Conservation (phyloP, 2,888 invertebrate species). For the Meiosimyza decipiens region DNA sequence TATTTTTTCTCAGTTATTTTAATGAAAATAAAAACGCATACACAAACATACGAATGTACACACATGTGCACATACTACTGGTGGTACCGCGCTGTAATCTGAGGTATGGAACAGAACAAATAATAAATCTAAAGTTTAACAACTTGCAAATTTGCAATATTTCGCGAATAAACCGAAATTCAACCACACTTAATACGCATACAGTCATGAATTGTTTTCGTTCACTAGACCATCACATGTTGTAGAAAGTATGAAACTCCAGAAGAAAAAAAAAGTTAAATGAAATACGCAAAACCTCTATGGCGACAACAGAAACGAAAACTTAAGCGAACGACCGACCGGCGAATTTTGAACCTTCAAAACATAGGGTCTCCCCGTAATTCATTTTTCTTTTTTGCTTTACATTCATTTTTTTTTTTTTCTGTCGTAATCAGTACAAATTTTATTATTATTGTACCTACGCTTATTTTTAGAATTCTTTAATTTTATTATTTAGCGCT, state of each 20-base stretch:
- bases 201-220: slow-evolving; percentile 19
- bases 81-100: slow-evolving; percentile 1
- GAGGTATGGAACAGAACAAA: slow-evolving; percentile 17
- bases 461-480: background rate
- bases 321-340: slow-evolving; percentile 18
- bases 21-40: slow-evolving; percentile 30
- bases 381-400: slow-evolving; percentile 3
- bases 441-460: background rate
- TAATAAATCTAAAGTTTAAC: background rate
- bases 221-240: slow-evolving; percentile 47
- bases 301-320: slow-evolving; percentile 13
- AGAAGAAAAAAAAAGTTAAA: slow-evolving; percentile 9
- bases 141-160: slow-evolving; percentile 14
- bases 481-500: background rate
- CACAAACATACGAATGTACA: background rate
- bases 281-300: slow-evolving; percentile 2
- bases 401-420: background rate
- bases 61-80: background rate
- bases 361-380: slow-evolving; percentile 36
- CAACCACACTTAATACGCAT: background rate
- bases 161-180: background rate
- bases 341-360: slow-evolving; percentile 8
- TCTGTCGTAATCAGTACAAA: background rate
- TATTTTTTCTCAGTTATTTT: slow-evolving; percentile 20
- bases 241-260: background rate